Evolutionary conservation across 1,140 invertebrate genomes (phyloP).

Genomic region (Geopemphigus sp.): DNA sequence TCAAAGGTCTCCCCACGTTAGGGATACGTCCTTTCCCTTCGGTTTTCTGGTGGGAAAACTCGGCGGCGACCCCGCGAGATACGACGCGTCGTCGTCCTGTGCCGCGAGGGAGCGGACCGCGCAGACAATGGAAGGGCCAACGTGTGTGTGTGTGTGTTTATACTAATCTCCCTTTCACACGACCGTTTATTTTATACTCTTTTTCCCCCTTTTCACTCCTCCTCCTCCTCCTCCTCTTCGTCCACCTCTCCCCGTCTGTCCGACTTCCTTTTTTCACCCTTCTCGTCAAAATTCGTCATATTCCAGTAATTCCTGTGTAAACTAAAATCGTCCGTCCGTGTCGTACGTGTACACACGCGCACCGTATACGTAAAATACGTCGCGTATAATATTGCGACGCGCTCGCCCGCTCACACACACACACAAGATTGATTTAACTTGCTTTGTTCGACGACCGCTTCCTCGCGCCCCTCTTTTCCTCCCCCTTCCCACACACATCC

Average conservation of each 20-base stretch:
- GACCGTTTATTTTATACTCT: conserved; percentile 14
- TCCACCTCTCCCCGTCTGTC: background rate
- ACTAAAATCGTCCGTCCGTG: background rate
- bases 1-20: conserved; percentile 29
- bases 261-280: background rate
- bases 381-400: too few species aligned
- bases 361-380: too few species aligned
- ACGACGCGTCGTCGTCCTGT: background rate
- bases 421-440: too few species aligned
- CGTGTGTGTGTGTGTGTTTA: background rate
- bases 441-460: too few species aligned
- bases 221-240: background rate
- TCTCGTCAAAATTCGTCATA: conserved; percentile 5
- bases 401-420: too few species aligned
- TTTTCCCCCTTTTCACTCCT: background rate
- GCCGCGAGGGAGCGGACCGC: conserved; percentile 6
- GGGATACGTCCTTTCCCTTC: conserved; percentile 12
- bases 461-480: too few species aligned
- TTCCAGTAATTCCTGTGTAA: background rate
- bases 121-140: conserved; percentile 10
- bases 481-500: too few species aligned
- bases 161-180: conserved; percentile 12
- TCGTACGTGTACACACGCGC: too few species aligned
- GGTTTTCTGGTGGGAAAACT: conserved; percentile 36
- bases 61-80: conserved; percentile 9